These are phyloP conservation scores for Eupithecia subumbrata DNA, from an alignment of 2,888 invertebrate species.

Conservation along the genomic window DNA sequence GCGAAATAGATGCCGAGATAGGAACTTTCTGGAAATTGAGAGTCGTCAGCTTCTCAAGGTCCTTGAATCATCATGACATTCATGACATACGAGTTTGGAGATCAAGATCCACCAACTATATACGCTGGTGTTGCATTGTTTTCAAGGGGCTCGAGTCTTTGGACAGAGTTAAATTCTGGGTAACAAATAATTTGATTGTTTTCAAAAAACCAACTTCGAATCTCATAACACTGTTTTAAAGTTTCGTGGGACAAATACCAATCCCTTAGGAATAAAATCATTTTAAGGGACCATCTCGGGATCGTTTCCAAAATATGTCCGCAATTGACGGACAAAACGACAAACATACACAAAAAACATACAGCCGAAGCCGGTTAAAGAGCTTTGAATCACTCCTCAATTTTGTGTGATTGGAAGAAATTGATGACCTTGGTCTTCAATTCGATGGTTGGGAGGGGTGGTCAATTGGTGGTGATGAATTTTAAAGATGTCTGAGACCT, in stretches of 20 bases:
- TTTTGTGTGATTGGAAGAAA: not conserved
- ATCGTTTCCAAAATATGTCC: too few species aligned
- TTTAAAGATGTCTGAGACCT: not conserved
- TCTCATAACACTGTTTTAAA: too few species aligned
- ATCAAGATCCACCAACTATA: not conserved
- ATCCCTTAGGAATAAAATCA: too few species aligned
- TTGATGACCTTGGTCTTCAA: not conserved
- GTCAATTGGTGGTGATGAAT: not conserved
- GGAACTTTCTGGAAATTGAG: slow-evolving; percentile 26
- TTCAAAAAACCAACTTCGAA: too few species aligned
- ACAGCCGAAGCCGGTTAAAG: too few species aligned
- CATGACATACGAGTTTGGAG: not conserved
- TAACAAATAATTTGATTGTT: not conserved
- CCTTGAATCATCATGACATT: not conserved
- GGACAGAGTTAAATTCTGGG: not conserved
- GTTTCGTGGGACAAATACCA: too few species aligned
- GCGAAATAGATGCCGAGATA: slow-evolving; percentile 21
- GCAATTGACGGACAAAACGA: too few species aligned
- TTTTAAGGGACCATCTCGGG: too few species aligned
- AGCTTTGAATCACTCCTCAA: not conserved
- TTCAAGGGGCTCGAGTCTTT: not conserved
- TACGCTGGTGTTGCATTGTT: not conserved
- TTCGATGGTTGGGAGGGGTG: not conserved
- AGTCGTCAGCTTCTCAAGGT: slow-evolving; percentile 24
- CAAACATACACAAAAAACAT: too few species aligned